A percentile compares a stretch with the other conserved stretches of the same genome.
Evolutionary conservation across 2,113 vertebrate genomes (phyloP).

Genomic region (Genyomyrus donnyi): DNA sequence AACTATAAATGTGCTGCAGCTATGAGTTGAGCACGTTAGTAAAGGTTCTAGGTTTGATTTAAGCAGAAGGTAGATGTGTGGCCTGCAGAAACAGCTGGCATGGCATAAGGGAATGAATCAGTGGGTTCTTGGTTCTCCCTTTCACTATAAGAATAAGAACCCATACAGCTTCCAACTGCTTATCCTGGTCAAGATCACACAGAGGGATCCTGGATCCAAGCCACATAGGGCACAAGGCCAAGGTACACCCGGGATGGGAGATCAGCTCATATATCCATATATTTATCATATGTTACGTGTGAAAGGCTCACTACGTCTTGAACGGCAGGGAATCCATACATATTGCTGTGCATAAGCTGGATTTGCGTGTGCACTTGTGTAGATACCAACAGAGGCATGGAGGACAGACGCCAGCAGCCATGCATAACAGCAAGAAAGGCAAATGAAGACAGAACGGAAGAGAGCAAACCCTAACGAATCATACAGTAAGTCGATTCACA

Average conservation of each 20-base stretch:
- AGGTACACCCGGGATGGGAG: not conserved
- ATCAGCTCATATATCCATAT: not conserved
- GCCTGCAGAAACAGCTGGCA: not conserved
- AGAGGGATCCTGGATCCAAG: not conserved
- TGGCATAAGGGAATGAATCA: not conserved
- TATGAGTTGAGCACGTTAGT: not conserved
- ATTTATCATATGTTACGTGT: not conserved
- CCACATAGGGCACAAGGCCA: not conserved
- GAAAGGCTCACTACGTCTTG: not conserved
- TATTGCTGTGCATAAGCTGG: not conserved
- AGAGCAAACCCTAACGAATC: not conserved
- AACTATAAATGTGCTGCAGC: not conserved
- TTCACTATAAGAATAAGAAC: not conserved
- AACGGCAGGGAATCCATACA: not conserved
- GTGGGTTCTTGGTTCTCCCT: not conserved
- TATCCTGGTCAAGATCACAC: not conserved
- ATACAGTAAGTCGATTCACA: not conserved
- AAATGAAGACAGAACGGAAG: not conserved
- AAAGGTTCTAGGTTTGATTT: not conserved
- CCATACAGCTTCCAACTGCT: not conserved
- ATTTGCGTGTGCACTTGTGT: not conserved
- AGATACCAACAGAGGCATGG: not conserved
- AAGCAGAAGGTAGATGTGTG: not conserved
- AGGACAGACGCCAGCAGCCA: not conserved
- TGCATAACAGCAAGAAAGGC: not conserved